Percentiles rank a stretch among this genome's conserved stretches.
Evolutionary conservation across 92 coral and sea anemone species (phyloP).

Genomic region (Scolanthus callimorphus): DNA sequence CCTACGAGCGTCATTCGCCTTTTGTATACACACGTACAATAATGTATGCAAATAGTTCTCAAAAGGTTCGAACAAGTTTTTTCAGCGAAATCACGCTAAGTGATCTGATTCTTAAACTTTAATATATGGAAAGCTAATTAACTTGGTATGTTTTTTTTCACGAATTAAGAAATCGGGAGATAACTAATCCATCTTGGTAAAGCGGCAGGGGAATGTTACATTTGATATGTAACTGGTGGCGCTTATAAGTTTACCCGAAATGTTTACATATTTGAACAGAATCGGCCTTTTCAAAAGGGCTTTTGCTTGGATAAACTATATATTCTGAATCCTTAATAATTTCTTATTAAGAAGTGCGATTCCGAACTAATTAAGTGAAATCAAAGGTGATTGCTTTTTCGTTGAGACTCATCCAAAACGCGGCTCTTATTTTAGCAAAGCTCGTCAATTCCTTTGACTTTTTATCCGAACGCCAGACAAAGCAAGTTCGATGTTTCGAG

Average conservation of each 20-base stretch:
- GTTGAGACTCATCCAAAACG: background rate
- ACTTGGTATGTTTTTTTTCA: too few species aligned
- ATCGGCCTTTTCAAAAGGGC: conserved; percentile 29
- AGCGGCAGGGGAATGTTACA: conserved; percentile 33
- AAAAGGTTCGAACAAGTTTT: background rate
- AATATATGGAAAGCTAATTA: too few species aligned
- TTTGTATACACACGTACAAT: conserved; percentile 80
- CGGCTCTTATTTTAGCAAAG: background rate
- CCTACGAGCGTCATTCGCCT: conserved; percentile 74
- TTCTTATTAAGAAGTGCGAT: background rate
- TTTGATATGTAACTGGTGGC: conserved; percentile 12
- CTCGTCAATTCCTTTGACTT: background rate
- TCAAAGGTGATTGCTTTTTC: background rate
- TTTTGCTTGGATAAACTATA: background rate
- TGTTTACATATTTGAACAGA: conserved; percentile 61
- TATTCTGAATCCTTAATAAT: background rate
- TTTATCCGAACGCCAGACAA: background rate
- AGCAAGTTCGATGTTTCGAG: background rate
- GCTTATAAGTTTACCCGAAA: background rate
- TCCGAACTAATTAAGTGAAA: background rate
- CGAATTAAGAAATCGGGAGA: too few species aligned
- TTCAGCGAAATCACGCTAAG: conserved; percentile 11
- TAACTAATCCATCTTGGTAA: too few species aligned
- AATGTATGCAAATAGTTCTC: conserved; percentile 65
- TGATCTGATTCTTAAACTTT: background rate